Evolutionary conservation across 2,888 invertebrate species (phyloP).

Genomic region (Eledona agricola): DNA sequence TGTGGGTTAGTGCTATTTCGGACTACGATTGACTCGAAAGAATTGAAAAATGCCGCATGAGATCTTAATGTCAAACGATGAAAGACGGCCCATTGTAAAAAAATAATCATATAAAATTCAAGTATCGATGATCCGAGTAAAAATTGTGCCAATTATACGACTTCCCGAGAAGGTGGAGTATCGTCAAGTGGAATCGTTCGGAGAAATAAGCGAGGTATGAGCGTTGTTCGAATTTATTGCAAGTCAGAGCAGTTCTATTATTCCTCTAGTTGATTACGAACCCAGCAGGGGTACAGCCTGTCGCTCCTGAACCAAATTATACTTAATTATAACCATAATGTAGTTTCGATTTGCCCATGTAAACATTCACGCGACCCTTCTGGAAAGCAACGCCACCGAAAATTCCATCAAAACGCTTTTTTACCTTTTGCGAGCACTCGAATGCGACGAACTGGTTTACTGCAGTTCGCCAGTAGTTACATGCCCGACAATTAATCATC

Average conservation of each 20-base stretch:
- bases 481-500: slow-evolving; percentile 61
- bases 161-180: slow-evolving; percentile 34
- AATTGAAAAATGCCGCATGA: background rate
- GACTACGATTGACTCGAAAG: too few relatives aligned
- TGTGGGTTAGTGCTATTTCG: too few relatives aligned
- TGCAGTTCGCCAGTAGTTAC: slow-evolving; percentile 30
- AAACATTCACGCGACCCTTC: slow-evolving; percentile 52
- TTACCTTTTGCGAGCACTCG: slow-evolving; percentile 8
- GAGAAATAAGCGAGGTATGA: slow-evolving; percentile 43
- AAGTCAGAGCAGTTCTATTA: slow-evolving; percentile 63
- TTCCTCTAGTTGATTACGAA: slow-evolving; percentile 62
- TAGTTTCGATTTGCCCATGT: slow-evolving; percentile 59
- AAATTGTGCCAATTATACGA: slow-evolving; percentile 43
- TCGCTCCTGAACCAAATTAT: slow-evolving; percentile 60
- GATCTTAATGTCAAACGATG: background rate
- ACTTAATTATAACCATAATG: slow-evolving; percentile 60
- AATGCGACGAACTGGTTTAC: slow-evolving; percentile 18
- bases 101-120: slow-evolving; percentile 12
- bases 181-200: slow-evolving; percentile 39
- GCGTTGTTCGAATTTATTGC: slow-evolving; percentile 60
- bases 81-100: slow-evolving; percentile 3
- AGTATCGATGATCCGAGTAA: slow-evolving; percentile 38
- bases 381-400: slow-evolving; percentile 27
- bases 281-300: slow-evolving; percentile 59
- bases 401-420: slow-evolving; percentile 32